These are phyloP conservation scores for Sebastes flavidus DNA, from an alignment of 2,797 vertebrate species.

Conservation along the genomic window DNA sequence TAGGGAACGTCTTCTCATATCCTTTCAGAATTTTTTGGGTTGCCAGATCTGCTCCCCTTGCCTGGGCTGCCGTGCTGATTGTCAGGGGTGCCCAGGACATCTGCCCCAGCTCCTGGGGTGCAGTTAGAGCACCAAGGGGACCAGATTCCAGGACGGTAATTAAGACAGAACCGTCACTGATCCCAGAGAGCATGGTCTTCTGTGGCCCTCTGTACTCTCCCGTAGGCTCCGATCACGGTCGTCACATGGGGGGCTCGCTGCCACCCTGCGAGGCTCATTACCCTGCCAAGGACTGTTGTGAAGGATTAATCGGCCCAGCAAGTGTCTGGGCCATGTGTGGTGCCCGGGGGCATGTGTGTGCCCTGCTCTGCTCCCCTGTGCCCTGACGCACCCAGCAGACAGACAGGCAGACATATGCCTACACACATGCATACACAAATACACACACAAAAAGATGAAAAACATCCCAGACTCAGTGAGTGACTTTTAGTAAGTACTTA, in stretches of 20 bases:
- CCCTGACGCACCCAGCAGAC: slow-evolving; percentile 47
- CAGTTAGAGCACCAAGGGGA: slow-evolving; percentile 50
- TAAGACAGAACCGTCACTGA: slow-evolving; percentile 70
- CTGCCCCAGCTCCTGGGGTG: slow-evolving; percentile 45
- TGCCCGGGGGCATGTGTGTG: slow-evolving; percentile 50
- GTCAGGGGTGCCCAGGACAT: slow-evolving; percentile 40
- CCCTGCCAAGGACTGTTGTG: slow-evolving; percentile 72
- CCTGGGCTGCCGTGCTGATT: slow-evolving; percentile 16
- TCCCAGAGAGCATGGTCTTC: slow-evolving; percentile 67
- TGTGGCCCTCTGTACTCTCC: slow-evolving; percentile 59
- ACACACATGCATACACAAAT: neutral
- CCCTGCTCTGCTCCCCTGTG: slow-evolving; percentile 58
- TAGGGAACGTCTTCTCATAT: slow-evolving; percentile 22
- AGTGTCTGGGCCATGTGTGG: slow-evolving; percentile 63
- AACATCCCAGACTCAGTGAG: neutral
- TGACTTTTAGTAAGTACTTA: neutral
- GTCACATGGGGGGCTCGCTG: slow-evolving; percentile 68
- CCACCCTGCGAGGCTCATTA: slow-evolving; percentile 84
- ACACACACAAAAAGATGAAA: slow-evolving; percentile 3
- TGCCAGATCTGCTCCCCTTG: slow-evolving; percentile 27
- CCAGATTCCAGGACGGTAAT: slow-evolving; percentile 72
- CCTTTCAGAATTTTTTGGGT: slow-evolving; percentile 24
- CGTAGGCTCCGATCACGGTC: slow-evolving; percentile 59
- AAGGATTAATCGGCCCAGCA: slow-evolving; percentile 81
- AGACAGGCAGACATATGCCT: neutral